These are phyloP conservation scores for Oedothorax gibbosus DNA, from an alignment of 1,140 invertebrate species.

Conservation along the genomic window DNA sequence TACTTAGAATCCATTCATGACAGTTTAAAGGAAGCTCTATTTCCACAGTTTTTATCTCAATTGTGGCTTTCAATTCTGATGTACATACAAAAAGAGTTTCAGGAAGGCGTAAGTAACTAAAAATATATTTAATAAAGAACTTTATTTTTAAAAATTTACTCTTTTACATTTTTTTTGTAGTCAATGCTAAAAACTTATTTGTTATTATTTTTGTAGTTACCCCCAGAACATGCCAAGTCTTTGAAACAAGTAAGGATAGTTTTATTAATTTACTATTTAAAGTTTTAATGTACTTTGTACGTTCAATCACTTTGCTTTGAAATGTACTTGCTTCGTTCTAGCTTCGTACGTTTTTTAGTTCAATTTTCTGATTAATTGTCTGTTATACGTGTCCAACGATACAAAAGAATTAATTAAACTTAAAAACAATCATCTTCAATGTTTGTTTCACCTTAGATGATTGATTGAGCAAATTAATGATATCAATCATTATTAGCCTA, in stretches of 20 bases:
- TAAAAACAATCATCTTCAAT: no score
- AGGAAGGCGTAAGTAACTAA: conserved; percentile 34
- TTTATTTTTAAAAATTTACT: neutral
- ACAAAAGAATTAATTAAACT: no score
- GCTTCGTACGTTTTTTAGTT: no score
- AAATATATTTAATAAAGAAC: no score
- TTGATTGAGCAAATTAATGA: no score
- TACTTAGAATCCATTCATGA: conserved; percentile 24
- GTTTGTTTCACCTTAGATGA: no score
- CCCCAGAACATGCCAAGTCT: conserved; percentile 35
- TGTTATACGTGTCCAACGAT: no score
- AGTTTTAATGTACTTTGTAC: neutral
- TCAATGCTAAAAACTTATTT: neutral
- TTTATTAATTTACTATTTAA: conserved; percentile 13
- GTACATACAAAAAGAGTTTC: conserved; percentile 34
- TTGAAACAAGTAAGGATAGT: conserved; percentile 39
- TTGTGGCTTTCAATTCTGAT: conserved; percentile 19
- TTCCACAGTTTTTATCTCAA: conserved; percentile 19
- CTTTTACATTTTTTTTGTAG: neutral
- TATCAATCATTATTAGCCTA: no score
- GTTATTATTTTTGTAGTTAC: conserved; percentile 24
- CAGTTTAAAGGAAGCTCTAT: conserved; percentile 8
- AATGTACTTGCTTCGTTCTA: no score
- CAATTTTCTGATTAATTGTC: no score
- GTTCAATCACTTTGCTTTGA: neutral